Base-by-base conservation (phyloP, 2,888 invertebrate genomes). In the Nebria salina region DNA sequence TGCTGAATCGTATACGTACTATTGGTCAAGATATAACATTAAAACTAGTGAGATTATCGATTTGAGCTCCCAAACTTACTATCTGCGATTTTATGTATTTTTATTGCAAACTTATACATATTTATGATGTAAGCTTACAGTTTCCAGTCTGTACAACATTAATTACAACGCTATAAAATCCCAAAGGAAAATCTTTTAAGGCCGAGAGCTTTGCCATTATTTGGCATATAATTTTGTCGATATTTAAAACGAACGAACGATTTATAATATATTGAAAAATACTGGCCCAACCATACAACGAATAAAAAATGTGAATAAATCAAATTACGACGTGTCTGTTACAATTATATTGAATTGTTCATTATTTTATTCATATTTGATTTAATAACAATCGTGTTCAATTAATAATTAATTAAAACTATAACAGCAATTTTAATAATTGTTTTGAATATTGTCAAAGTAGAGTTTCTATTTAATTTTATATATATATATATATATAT, bases 11-110 rank as follows among this genome's bases (percentile, higher is more conserved):
- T 25, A 34, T 70, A 26, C 72, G 72, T 15, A 43, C 42, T 34
- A 54, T 54, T 75, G 75, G 20, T 64, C 20, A 70, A 72, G 72
- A 64, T 77, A 72, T 72, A 42, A 65, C 78, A 78, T 74, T 78
- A 78, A 78, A 78, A 78, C 65, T 54, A 6, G 8, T 0, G 70
- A 11, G 68, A 76, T 68, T 25, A 76, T 68, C 66, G 73, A 42
- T 41, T 41, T 7, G 73, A 65, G 73, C 74, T 73, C 15, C 5
- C 15, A 74, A 74, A 43, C 54, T 54, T 54, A 54, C 54, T 54
- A 54, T 43, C 43, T 43, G 9, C 7, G 9, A 43, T 43, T 43
- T 43, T 54, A 11, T 54, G 8, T 8, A 54, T 68, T 68, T 68
- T 68, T 25, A 9, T 26, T 25, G 4, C 54, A 4, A 34, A 34